These are phyloP conservation scores for Calameuta filiformis DNA, from an alignment of 2,888 invertebrate genomes.

Conservation along the genomic window DNA sequence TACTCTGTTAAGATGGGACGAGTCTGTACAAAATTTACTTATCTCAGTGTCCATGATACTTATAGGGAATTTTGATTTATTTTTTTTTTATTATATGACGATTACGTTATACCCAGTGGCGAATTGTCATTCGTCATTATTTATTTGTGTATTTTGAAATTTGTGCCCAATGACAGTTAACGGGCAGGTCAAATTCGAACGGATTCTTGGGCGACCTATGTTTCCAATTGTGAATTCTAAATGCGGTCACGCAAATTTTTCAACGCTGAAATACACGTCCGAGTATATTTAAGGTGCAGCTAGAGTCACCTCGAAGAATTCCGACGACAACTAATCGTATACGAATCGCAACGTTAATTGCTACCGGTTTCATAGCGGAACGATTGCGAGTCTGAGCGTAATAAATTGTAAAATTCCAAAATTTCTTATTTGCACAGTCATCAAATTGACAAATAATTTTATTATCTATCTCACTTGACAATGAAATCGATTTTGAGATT, in stretches of 20 bases:
- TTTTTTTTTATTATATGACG: too few species aligned
- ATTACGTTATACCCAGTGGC: not conserved
- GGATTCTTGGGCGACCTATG: not conserved
- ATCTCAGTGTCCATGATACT: too few species aligned
- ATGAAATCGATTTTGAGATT: not conserved
- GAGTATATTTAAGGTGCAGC: not conserved
- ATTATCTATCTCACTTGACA: not conserved
- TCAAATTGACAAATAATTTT: not conserved
- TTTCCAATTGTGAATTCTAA: not conserved
- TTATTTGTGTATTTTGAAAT: not conserved
- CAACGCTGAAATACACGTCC: not conserved
- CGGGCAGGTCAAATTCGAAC: not conserved
- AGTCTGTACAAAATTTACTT: too few species aligned
- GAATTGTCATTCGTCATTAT: not conserved
- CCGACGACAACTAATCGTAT: not conserved
- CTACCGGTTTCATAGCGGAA: not conserved
- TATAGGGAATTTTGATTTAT: too few species aligned
- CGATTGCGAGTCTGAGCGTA: not conserved
- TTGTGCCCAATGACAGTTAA: not conserved
- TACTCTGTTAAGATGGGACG: too few species aligned
- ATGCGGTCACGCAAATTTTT: not conserved
- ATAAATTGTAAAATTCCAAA: not conserved
- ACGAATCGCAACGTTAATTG: not conserved
- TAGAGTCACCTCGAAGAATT: not conserved
- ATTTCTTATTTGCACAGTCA: not conserved